Evolutionary conservation across 1,140 invertebrate genomes (phyloP), one percentile per base, ranked within the genome.

Genomic region (Pogonus chalceus): DNA sequence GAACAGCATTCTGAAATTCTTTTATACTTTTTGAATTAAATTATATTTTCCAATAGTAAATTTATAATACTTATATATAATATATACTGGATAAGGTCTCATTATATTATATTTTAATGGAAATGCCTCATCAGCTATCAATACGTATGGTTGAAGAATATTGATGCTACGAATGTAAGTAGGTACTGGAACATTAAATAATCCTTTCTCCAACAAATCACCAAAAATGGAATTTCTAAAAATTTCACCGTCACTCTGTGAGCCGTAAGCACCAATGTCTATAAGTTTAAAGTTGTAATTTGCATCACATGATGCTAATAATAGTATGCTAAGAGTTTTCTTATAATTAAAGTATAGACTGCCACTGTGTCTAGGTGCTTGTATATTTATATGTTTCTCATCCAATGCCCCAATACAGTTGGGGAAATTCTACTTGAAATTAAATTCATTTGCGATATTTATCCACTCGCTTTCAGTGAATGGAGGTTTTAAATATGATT

Each of bases 251-350:
- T 76, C 72, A 56, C 68, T 65, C 50, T 66, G 57, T 48, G 60
- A 65, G 20, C 72, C 73, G 58, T 65, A 67, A 16, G 66, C 64
- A n/a, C 73, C 73, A 43, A 76, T 62, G 62, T 72, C 71, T 20
- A 74, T 56, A 46, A 60, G 58, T 35, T 62, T 59, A 55, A 74
- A 73, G 39, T 55, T 64, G 18, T 66, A 70, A 31, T 72, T 59
- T 1, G 65, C 67, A 62, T 74, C 68, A 31, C 62, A 64, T 2
- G 69, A 31, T 10, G 65, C 72, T 7, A 73, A 56, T 20, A 75
- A 57, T 4, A 73, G 66, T 20, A 71, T 62, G 31, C 63, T 68
- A 51, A 66, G 71, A 24, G 51, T 62, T 16, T 62, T 50, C 49
- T 73, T 74, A 49, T 74, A 70, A 55, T 73, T 73, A 35, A 63